A percentile compares a stretch with the other conserved stretches of the same genome.
Evolutionary conservation across 2,888 invertebrate genomes (phyloP).

Genomic region (Encarsia formosa): DNA sequence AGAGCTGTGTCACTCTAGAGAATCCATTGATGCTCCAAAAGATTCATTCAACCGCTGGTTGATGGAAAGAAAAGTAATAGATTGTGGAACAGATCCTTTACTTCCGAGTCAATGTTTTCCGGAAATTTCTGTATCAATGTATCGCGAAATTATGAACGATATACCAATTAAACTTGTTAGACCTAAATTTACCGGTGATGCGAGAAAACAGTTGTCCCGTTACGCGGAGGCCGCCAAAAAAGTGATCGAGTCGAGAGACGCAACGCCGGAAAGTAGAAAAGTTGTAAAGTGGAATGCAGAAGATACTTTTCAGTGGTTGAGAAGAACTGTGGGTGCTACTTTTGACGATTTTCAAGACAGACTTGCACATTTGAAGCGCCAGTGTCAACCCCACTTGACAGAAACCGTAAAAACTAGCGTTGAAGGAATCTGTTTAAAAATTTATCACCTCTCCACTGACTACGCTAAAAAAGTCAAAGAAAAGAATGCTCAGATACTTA

Average conservation of each 20-base stretch:
- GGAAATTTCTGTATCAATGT: conserved; percentile 92
- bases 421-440: conserved; percentile 91
- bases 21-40: conserved; percentile 90
- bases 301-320: conserved; percentile 93
- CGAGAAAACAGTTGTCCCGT: conserved; percentile 85
- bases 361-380: conserved; percentile 84
- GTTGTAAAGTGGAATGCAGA: conserved; percentile 99
- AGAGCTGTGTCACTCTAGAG: conserved; percentile 88
- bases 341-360: conserved; percentile 88
- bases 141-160: conserved; percentile 96
- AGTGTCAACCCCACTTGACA: conserved; percentile 92
- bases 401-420: conserved; percentile 93
- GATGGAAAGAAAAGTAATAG: conserved; percentile 85
- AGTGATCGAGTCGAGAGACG: conserved; percentile 91
- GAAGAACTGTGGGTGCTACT: conserved; percentile 87
- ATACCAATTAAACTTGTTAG: conserved; percentile 94
- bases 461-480: conserved; percentile 88
- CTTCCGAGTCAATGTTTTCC: conserved; percentile 88
- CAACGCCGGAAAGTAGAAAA: conserved; percentile 90
- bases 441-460: conserved; percentile 87
- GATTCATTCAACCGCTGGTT: conserved; percentile 97
- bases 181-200: conserved; percentile 93
- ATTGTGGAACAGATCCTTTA: conserved; percentile 81
- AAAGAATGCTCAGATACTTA: conserved; percentile 78
- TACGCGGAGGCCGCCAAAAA: conserved; percentile 97